phyloP scores from a whole-genome alignment of 92 coral and sea anemone genomes.

The Heliopora coerulea region DNA sequence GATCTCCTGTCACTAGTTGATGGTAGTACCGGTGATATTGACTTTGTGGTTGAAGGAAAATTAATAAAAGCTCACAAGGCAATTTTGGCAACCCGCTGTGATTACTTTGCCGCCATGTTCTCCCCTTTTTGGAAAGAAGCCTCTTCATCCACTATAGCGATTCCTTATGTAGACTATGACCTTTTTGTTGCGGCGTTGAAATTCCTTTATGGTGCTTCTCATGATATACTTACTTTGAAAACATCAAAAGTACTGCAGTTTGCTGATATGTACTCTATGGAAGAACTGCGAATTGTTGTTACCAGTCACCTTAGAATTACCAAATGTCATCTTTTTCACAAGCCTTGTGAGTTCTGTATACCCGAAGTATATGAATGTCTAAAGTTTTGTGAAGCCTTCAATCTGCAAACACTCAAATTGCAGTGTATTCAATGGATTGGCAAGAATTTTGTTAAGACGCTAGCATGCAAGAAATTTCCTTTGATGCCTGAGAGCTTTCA shows the following conservation, averaged over 20 bases:
- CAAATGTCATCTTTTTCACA: slow-evolving; percentile 92
- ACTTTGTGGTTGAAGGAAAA: slow-evolving; percentile 18
- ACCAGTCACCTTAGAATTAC: slow-evolving; percentile 63
- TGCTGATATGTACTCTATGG: slow-evolving; percentile 90
- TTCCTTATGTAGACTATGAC: slow-evolving; percentile 22
- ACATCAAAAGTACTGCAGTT: slow-evolving; percentile 58
- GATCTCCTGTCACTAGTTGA: slow-evolving; percentile 29
- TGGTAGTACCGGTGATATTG: slow-evolving; percentile 20
- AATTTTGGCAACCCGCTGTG: slow-evolving; percentile 28
- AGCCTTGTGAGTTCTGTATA: slow-evolving; percentile 45
- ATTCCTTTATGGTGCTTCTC: slow-evolving; percentile 30
- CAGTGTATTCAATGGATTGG: slow-evolving; percentile 30
- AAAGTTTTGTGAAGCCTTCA: slow-evolving; percentile 22
- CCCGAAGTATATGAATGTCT: slow-evolving; percentile 40
- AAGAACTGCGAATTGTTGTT: slow-evolving; percentile 69
- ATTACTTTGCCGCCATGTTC: slow-evolving; percentile 37
- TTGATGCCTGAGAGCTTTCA: not conserved
- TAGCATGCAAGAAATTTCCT: slow-evolving; percentile 17
- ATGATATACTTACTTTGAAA: slow-evolving; percentile 7
- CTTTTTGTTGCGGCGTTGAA: slow-evolving; percentile 27
- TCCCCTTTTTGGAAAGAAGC: slow-evolving; percentile 35
- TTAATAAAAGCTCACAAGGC: slow-evolving; percentile 31
- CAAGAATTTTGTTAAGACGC: slow-evolving; percentile 19
- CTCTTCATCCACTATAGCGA: not conserved
- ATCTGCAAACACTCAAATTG: not conserved